A percentile compares a stretch with the other conserved stretches of the same genome.
phyloP scores from a whole-genome alignment of 2,797 vertebrate genomes.

The Crenuchus spilurus region DNA sequence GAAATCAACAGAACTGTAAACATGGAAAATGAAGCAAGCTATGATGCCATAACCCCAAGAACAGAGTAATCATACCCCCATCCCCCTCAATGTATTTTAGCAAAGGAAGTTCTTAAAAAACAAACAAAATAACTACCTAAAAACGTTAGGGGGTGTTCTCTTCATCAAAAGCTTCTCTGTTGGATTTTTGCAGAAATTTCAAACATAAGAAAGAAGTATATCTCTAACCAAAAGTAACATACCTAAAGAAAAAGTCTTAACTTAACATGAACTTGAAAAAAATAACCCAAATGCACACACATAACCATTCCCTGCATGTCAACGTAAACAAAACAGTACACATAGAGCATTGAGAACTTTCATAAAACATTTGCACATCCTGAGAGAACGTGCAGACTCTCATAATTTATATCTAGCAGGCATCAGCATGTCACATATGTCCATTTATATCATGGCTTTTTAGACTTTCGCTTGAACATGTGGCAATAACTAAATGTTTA shows the following conservation, averaged over 20 bases:
- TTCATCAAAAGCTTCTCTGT: background rate
- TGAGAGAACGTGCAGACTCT: slow-evolving; percentile 3
- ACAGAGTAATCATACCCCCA: background rate
- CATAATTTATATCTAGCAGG: slow-evolving; percentile 61
- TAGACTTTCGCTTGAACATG: slow-evolving; percentile 77
- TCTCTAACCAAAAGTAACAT: slow-evolving; percentile 29
- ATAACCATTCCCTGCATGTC: slow-evolving; percentile 4
- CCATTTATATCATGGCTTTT: slow-evolving; percentile 58
- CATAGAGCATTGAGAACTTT: slow-evolving; percentile 37
- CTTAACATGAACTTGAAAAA: slow-evolving; percentile 26
- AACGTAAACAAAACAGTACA: slow-evolving; percentile 42
- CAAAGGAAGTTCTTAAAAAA: slow-evolving; percentile 53
- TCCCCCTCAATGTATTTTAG: slow-evolving; percentile 10
- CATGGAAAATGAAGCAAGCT: slow-evolving; percentile 45
- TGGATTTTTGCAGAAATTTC: slow-evolving; percentile 16
- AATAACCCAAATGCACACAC: background rate
- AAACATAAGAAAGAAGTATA: background rate
- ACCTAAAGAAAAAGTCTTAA: slow-evolving; percentile 35
- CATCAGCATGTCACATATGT: slow-evolving; percentile 65
- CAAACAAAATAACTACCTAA: background rate
- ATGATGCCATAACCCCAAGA: slow-evolving; percentile 31
- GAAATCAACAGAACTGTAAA: slow-evolving; percentile 49
- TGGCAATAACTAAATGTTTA: slow-evolving; percentile 84
- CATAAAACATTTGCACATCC: background rate
- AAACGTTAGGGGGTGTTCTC: slow-evolving; percentile 1